Conservation (phyloP, 2,888 invertebrate genomes). For the Sesia bembeciformis region DNA sequence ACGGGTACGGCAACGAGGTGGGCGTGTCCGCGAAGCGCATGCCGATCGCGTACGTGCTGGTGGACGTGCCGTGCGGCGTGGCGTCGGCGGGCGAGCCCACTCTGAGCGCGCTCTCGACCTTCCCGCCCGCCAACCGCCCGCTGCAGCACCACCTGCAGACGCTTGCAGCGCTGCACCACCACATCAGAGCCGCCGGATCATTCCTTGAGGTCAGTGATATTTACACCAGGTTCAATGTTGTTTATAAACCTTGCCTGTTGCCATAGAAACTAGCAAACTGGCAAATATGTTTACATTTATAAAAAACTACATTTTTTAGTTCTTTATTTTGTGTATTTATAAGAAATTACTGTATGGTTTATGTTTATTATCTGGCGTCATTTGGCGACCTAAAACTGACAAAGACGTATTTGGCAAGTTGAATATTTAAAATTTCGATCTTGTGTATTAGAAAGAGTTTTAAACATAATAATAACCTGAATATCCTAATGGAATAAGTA, state of each 20-base stretch:
- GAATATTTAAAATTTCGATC: too few species aligned
- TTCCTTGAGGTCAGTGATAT: slow-evolving; percentile 69
- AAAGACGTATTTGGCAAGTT: too few species aligned
- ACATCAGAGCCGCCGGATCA: slow-evolving; percentile 42
- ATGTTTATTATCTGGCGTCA: too few species aligned
- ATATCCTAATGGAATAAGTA: too few species aligned
- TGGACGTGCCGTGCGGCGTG: slow-evolving; percentile 94
- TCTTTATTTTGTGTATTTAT: too few species aligned
- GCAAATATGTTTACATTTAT: too few species aligned
- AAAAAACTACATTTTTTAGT: too few species aligned
- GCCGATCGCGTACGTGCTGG: slow-evolving; percentile 97
- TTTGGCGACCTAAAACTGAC: too few species aligned
- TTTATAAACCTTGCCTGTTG: background rate
- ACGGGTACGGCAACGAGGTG: slow-evolving; percentile 98
- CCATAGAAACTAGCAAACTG: too few species aligned
- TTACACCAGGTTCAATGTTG: background rate
- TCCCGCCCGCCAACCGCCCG: slow-evolving; percentile 53
- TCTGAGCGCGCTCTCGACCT: slow-evolving; percentile 20
- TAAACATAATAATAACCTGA: too few species aligned
- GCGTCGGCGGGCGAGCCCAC: slow-evolving; percentile 76
- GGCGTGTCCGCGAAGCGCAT: slow-evolving; percentile 93
- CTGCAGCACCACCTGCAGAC: slow-evolving; percentile 40
- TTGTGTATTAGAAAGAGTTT: too few species aligned
- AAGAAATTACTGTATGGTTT: too few species aligned
- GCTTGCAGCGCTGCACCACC: slow-evolving; percentile 44